phyloP scores from a whole-genome alignment of 2,797 vertebrate species.

The Myotis planiceps region DNA sequence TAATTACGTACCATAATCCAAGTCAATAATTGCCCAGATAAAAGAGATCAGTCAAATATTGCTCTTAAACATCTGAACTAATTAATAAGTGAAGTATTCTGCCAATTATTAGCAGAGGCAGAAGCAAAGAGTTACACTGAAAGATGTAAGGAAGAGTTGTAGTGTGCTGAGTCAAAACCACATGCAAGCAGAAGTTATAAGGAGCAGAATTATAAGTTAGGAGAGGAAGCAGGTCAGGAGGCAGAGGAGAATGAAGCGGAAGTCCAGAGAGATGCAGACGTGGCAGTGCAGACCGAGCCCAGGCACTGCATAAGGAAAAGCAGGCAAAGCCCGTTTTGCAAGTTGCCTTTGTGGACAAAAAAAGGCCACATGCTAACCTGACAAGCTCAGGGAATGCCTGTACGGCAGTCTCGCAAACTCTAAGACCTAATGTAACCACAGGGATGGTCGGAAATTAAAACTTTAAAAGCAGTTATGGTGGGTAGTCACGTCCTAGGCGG shows the following conservation, averaged over 20 bases:
- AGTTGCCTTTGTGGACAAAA: neutral
- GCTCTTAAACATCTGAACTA: neutral
- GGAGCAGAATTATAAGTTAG: neutral
- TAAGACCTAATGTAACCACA: too few relatives aligned
- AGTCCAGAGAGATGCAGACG: neutral
- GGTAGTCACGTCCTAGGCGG: too few relatives aligned
- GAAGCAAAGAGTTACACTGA: neutral
- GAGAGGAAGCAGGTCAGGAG: neutral
- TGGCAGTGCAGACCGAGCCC: too few relatives aligned
- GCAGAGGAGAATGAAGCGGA: neutral
- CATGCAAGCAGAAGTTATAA: neutral
- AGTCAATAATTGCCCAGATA: neutral
- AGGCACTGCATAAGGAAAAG: rapidly evolving
- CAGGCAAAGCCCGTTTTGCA: neutral
- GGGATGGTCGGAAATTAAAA: too few relatives aligned
- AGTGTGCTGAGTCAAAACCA: neutral
- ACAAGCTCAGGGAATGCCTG: too few relatives aligned
- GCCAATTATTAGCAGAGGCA: neutral
- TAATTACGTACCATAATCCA: neutral
- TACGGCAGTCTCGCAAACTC: too few relatives aligned
- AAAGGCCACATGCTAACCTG: too few relatives aligned
- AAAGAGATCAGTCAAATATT: neutral
- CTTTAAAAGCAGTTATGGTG: too few relatives aligned
- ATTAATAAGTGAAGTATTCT: neutral
- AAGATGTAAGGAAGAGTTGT: neutral